Percentiles rank a stretch among this genome's conserved stretches.
These are phyloP conservation scores for Rhagium mordax DNA, from an alignment of 2,888 invertebrate genomes.

Conservation along the genomic window DNA sequence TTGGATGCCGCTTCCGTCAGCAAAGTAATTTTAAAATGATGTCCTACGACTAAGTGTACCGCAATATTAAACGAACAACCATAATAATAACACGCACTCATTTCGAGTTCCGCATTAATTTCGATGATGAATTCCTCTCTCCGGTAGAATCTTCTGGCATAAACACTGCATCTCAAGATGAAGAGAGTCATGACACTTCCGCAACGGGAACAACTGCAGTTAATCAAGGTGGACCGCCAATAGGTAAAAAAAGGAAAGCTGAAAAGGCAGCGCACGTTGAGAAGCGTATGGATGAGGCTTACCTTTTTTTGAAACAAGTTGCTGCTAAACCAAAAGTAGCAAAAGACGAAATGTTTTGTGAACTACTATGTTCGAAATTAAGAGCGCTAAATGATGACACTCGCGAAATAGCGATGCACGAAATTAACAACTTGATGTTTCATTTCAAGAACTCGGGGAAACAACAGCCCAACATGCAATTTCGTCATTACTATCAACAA, in stretches of 20 bases:
- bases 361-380: slow-evolving; percentile 15
- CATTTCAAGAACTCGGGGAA: slow-evolving; percentile 20
- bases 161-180: neutral
- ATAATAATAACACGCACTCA: too few species aligned
- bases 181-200: neutral
- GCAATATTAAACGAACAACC: too few species aligned
- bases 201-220: neutral
- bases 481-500: slow-evolving; percentile 5
- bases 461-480: neutral
- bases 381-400: slow-evolving; percentile 13
- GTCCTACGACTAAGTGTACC: too few species aligned
- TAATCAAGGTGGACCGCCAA: neutral
- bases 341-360: slow-evolving; percentile 26
- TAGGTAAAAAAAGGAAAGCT: neutral
- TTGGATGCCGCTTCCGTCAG: too few species aligned
- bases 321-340: neutral
- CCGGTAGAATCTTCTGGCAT: neutral
- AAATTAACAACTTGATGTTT: slow-evolving; percentile 39
- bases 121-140: too few species aligned
- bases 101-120: too few species aligned
- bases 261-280: neutral
- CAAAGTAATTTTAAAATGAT: too few species aligned
- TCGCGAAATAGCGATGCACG: slow-evolving; percentile 34
- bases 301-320: slow-evolving; percentile 5
- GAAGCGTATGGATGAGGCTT: slow-evolving; percentile 24